Base-by-base conservation (phyloP, 2,113 vertebrate genomes). In the Hiodon tergisus region DNA sequence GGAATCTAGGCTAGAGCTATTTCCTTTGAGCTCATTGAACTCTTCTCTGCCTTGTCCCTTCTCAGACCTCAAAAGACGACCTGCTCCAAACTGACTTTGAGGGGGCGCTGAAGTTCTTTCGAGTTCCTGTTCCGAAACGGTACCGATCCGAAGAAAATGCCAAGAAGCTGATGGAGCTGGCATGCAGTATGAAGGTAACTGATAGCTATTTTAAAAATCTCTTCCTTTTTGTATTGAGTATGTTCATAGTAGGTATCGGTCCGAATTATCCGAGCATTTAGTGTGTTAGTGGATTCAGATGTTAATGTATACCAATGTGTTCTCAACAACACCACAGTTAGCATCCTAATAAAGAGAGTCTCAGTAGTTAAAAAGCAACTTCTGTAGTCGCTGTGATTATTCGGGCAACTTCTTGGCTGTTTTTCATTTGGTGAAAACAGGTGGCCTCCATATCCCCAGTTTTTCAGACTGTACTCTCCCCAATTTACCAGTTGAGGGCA, bases 91-190 rank as follows among this genome's bases (percentile, higher is more conserved):
- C 94, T 1, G 97, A 99, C 86, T 99, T 99, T 2, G 97, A 99
- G 84, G 97, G 97, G 50, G 97, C 97, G 3, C 87, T 99, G 31
- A 99, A 99, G 77, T 99, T 98, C 83, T 99, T 99, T 87, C 95
- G 97, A 0, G 97, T 99, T 55, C 97, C 98, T 3, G 95, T 99
- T 82, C 97, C 97, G 53, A 99, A 99, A 87, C 91, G 97, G 51
- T 99, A 99, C 4, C 96, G 97, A 53, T 98, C 96, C 0, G 97
- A 99, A 87, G 97, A 99, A 83, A 99, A 98, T 1, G 97, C 97
- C 62, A 98, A 98, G 85, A 98, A 96, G 78, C 89, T 99, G 82
- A 99, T 99, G 97, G 97, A 99, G 81, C 86, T 98, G 74, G 97
- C 97, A 0, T 99, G 97, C 78, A 95, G 94, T 84, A 94, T 98